Conservation (phyloP, 2,797 vertebrate species). For the Sebastes glaucus region DNA sequence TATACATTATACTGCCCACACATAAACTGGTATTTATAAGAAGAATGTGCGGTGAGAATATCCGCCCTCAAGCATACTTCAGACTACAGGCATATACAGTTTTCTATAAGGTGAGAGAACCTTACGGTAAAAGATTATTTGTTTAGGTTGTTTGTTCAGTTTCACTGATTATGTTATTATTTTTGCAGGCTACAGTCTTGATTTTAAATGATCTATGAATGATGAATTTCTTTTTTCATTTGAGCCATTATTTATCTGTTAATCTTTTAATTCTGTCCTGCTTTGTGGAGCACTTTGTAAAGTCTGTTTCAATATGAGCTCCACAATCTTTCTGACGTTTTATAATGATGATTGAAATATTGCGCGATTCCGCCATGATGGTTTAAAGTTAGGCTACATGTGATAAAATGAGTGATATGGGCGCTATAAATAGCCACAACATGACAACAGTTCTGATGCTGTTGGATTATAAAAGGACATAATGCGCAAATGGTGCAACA, state of each 20-base stretch:
- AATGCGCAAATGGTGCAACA: neutral
- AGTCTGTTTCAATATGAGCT: neutral
- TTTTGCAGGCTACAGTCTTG: neutral
- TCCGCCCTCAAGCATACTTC: too few species aligned
- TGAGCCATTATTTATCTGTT: neutral
- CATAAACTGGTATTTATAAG: neutral
- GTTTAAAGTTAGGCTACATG: neutral
- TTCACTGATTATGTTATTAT: neutral
- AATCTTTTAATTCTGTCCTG: neutral
- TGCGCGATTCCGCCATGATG: neutral
- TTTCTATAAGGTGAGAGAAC: neutral
- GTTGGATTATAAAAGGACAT: neutral
- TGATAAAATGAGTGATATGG: neutral
- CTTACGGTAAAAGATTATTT: neutral
- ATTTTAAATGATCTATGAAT: neutral
- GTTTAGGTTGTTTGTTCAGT: neutral
- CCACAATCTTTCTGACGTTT: neutral
- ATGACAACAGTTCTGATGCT: neutral
- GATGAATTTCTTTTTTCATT: neutral
- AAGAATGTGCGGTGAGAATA: neutral
- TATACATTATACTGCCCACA: neutral
- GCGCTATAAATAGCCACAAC: neutral
- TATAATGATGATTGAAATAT: neutral
- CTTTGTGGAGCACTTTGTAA: too few species aligned
- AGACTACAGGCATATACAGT: neutral